These are phyloP conservation scores for Leptosomus discolor DNA, from an alignment of 2,113 vertebrate species.

Conservation along the genomic window DNA sequence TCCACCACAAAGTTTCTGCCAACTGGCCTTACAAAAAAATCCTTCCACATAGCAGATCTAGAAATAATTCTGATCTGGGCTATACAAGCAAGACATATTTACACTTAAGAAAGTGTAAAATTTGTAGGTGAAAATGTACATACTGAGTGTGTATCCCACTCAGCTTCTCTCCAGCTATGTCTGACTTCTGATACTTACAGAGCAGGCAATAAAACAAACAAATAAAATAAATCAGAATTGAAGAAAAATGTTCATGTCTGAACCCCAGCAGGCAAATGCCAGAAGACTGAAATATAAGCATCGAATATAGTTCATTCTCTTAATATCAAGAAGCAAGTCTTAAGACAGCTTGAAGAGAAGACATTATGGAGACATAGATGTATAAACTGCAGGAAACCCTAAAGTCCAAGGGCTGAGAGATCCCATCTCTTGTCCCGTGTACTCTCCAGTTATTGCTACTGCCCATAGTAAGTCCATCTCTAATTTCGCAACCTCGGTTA, in stretches of 20 bases:
- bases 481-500: not conserved
- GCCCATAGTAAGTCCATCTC: not conserved
- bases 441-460: not conserved
- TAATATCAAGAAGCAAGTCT: not conserved
- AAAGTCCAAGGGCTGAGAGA: not conserved
- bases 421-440: not conserved
- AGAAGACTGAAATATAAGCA: not conserved
- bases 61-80: not conserved
- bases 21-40: not conserved
- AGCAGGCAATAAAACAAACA: not conserved
- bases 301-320: not conserved
- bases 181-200: not conserved
- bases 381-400: not conserved
- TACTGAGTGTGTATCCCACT: not conserved
- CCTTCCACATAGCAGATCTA: not conserved
- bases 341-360: not conserved
- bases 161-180: not conserved
- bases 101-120: not conserved
- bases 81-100: not conserved
- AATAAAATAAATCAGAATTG: not conserved
- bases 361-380: not conserved
- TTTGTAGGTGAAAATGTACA: not conserved
- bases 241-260: not conserved
- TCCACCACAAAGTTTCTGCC: not conserved
- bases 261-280: not conserved